Conservation (phyloP, 2,113 vertebrate genomes). For the Atractosteus spatula region DNA sequence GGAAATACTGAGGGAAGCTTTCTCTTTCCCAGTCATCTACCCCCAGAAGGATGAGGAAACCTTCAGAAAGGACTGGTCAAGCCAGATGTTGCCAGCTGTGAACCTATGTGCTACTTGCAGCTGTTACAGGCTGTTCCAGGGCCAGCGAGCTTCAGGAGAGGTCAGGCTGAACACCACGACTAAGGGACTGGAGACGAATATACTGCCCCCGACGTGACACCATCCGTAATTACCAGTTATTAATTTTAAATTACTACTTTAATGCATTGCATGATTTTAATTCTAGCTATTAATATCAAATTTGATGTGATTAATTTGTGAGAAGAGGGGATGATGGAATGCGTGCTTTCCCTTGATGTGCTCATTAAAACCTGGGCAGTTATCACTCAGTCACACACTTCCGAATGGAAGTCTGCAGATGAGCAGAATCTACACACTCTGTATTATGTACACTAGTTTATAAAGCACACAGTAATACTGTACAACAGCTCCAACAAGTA, state of each 20-base stretch:
- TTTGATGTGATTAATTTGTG: constrained; percentile 54
- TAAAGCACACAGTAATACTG: no score
- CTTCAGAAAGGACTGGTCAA: no score
- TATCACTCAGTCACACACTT: constrained; percentile 23
- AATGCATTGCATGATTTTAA: constrained; percentile 72
- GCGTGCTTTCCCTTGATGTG: constrained; percentile 57
- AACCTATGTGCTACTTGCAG: no score
- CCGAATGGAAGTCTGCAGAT: no score
- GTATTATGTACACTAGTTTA: no score
- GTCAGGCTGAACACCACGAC: background rate
- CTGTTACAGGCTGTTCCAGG: no score
- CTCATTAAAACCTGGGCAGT: constrained; percentile 44
- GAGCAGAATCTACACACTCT: no score
- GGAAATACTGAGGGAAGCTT: no score
- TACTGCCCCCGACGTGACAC: constrained; percentile 25
- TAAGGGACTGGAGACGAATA: background rate
- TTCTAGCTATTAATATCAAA: constrained; percentile 70
- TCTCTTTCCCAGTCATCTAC: no score
- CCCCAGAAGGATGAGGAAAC: no score
- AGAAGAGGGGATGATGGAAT: constrained; percentile 60
- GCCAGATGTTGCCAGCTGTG: constrained; percentile 1
- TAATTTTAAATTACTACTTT: constrained; percentile 74
- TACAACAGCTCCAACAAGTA: no score
- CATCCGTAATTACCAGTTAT: constrained; percentile 73
- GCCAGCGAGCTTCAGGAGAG: background rate